A percentile compares a stretch with the other conserved stretches of the same genome.
Conservation (phyloP, 1,140 invertebrate genomes). For the Nephila pilipes region DNA sequence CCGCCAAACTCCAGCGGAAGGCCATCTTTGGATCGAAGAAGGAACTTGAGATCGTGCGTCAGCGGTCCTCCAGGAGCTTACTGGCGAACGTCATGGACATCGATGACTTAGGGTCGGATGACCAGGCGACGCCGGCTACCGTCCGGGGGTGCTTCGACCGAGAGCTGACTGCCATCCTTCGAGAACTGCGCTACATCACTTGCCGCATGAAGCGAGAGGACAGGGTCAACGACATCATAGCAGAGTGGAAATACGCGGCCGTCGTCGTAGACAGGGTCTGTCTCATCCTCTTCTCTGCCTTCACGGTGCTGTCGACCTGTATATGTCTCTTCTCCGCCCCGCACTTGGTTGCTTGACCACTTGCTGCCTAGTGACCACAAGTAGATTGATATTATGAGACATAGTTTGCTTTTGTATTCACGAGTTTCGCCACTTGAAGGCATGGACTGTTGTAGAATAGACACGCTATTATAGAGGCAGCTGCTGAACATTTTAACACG, state of each 20-base stretch:
- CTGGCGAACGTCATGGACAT: constrained; percentile 97
- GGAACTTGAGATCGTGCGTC: constrained; percentile 91
- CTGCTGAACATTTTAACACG: constrained; percentile 14
- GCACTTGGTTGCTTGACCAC: constrained; percentile 90
- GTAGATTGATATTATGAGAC: no score
- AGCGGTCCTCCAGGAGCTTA: constrained; percentile 94
- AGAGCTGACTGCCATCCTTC: constrained; percentile 95
- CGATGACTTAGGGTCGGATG: constrained; percentile 85
- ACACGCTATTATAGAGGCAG: constrained; percentile 7
- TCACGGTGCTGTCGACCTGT: constrained; percentile 97
- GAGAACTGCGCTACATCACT: constrained; percentile 97
- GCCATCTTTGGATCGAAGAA: constrained; percentile 84
- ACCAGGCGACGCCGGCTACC: constrained; percentile 80
- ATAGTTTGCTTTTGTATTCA: not conserved
- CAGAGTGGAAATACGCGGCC: constrained; percentile 99
- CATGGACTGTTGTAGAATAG: not conserved
- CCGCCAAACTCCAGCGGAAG: constrained; percentile 95
- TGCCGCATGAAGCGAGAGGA: constrained; percentile 93
- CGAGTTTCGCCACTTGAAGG: not conserved
- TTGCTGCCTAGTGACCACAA: not conserved
- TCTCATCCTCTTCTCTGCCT: constrained; percentile 98
- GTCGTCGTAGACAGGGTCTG: constrained; percentile 99
- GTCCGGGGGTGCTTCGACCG: constrained; percentile 81
- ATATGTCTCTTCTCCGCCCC: constrained; percentile 97
- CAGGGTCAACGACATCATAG: constrained; percentile 91